Evolutionary conservation across 2,113 vertebrate species (phyloP), one percentile per base, ranked within the genome.

Genomic region (Microtus montanus): DNA sequence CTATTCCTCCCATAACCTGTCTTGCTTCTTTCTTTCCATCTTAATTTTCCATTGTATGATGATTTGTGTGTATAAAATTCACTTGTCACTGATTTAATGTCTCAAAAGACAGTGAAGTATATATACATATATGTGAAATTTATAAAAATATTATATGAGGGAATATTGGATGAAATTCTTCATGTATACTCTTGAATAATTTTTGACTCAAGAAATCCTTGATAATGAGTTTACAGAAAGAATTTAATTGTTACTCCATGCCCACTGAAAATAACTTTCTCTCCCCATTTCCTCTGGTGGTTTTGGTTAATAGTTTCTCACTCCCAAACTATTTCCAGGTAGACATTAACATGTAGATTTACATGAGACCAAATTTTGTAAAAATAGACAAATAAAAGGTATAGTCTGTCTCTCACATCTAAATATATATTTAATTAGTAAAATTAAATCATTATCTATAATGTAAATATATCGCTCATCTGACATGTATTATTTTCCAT

Each of bases 231-330:
- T 89, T 71, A 61, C 28, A 24, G 2, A 68, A 63, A 41, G n/a
- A 41, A 66, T 66, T 88, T 68, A 80, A 49, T 44, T 96, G 95
- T 86, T 30, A 44, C 68, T 77, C 4, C 8, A 47, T 8, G 41
- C 41, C 15, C 75, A 58, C 28, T 79, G 52, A 83, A 87, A 86
- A 90, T 44, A 20, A 5, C 9, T 38, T 86, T 30, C 44, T 73
- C 63, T 11, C 58, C 14, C 82, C 66, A 66, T 14, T 91, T 93
- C 14, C 11, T 71, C 68, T 73, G 7, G 20, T 8, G 61, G 17
- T 30, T 87, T 70, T 73, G 10, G 30, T 90, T 44, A 75, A 58
- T 47, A 79, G 4, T 38, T 1, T 83, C 10, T 47, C 64, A 49
- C 6, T 70, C 3, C 1, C 22, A 35, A 87, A 66, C 0, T 54